Evolutionary conservation across 2,888 invertebrate genomes (phyloP).

Genomic region (Tiliacea citrago): DNA sequence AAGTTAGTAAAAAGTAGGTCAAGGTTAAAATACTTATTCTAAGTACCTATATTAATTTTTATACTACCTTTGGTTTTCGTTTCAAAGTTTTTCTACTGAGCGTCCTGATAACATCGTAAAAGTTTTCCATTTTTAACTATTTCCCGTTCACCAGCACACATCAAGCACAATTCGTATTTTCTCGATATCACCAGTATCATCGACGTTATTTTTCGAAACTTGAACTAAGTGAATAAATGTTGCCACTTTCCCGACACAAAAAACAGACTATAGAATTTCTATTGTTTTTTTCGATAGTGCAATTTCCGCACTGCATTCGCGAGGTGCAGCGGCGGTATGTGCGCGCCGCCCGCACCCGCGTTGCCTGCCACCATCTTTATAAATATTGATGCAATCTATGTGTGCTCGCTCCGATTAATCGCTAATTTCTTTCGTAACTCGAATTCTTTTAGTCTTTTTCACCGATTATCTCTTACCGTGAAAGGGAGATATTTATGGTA

Average conservation of each 20-base stretch:
- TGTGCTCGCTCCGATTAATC: slow-evolving; percentile 86
- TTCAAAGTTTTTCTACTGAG: slow-evolving; percentile 87
- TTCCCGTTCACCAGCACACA: slow-evolving; percentile 56
- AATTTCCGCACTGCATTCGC: slow-evolving; percentile 83
- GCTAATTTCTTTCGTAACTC: slow-evolving; percentile 81
- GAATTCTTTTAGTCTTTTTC: slow-evolving; percentile 71
- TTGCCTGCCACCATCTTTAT: slow-evolving; percentile 79
- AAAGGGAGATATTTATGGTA: slow-evolving; percentile 55
- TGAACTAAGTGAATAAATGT: slow-evolving; percentile 54
- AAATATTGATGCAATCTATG: slow-evolving; percentile 88
- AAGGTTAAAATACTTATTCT: slow-evolving; percentile 17
- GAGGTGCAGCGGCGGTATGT: slow-evolving; percentile 83
- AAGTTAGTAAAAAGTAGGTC: slow-evolving; percentile 33
- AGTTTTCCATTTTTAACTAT: slow-evolving; percentile 80
- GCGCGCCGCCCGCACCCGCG: slow-evolving; percentile 73
- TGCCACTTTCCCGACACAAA: slow-evolving; percentile 67
- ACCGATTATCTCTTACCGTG: slow-evolving; percentile 63
- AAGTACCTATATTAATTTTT: not conserved
- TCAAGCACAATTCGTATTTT: slow-evolving; percentile 60
- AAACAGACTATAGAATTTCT: slow-evolving; percentile 57
- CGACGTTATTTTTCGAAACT: slow-evolving; percentile 56
- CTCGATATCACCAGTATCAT: slow-evolving; percentile 56
- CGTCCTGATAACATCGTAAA: slow-evolving; percentile 87
- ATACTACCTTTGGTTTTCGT: slow-evolving; percentile 83
- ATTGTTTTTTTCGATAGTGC: slow-evolving; percentile 66